These are phyloP conservation scores for Otus scops DNA, from an alignment of 2,797 vertebrate genomes.

Conservation along the genomic window DNA sequence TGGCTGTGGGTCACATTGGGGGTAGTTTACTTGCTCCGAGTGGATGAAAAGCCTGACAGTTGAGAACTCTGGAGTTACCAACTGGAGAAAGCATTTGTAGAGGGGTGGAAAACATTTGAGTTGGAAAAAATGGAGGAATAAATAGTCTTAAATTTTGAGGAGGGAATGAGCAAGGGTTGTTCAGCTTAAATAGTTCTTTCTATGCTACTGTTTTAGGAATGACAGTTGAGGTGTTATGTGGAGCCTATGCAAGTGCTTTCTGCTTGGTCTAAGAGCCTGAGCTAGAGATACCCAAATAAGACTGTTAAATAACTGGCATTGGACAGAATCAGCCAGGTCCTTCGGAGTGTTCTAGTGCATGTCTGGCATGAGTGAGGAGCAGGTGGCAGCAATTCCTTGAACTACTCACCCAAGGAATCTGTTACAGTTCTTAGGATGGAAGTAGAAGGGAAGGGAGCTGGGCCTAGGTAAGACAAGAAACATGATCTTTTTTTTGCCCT, in stretches of 20 bases:
- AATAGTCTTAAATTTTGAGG: background rate
- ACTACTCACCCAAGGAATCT: background rate
- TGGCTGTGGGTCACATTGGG: fast-evolving
- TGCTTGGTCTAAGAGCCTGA: background rate
- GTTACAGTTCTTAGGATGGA: background rate
- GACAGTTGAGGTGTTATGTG: background rate
- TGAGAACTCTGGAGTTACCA: background rate
- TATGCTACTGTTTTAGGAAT: background rate
- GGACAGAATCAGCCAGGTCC: background rate
- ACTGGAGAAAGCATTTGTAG: background rate
- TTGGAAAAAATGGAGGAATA: background rate
- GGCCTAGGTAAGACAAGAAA: background rate
- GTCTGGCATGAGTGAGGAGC: background rate
- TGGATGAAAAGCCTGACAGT: background rate
- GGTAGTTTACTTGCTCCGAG: background rate
- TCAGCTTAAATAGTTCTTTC: background rate
- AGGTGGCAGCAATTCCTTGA: background rate
- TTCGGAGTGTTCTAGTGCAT: background rate
- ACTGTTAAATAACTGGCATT: background rate
- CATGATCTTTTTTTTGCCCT: fast-evolving
- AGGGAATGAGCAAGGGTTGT: background rate
- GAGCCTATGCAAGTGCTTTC: background rate
- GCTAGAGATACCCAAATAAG: background rate
- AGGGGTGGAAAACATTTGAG: background rate
- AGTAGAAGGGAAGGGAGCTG: background rate